Conservation (phyloP, 1,140 invertebrate genomes). For the Dufourea novaeangliae region DNA sequence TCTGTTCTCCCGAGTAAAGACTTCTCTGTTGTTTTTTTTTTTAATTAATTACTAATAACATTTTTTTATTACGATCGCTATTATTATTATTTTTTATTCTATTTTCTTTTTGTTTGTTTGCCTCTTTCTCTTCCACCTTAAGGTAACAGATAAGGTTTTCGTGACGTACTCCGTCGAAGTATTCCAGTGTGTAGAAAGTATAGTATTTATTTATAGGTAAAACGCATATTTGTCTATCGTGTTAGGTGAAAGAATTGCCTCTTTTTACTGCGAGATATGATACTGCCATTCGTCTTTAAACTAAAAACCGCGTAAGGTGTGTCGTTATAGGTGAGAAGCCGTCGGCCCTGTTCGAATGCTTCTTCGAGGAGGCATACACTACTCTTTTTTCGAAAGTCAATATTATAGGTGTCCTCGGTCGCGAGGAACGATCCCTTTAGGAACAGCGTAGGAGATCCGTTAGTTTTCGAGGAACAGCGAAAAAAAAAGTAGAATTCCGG, state of each 20-base stretch:
- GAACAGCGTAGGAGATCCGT: slow-evolving; percentile 18
- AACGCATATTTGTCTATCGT: slow-evolving; percentile 48
- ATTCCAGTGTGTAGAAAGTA: slow-evolving; percentile 75
- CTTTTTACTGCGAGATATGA: background rate
- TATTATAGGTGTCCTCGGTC: slow-evolving; percentile 12
- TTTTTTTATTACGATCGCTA: slow-evolving; percentile 29
- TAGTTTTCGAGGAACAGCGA: background rate
- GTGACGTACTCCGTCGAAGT: slow-evolving; percentile 65
- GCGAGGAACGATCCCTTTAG: slow-evolving; percentile 21
- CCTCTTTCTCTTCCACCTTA: slow-evolving; percentile 55
- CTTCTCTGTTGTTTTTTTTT: slow-evolving; percentile 8
- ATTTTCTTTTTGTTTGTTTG: slow-evolving; percentile 58
- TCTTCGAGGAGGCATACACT: background rate
- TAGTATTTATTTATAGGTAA: slow-evolving; percentile 77
- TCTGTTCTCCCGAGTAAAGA: slow-evolving; percentile 43
- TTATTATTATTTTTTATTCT: slow-evolving; percentile 16
- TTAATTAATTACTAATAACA: slow-evolving; percentile 11
- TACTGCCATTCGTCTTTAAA: slow-evolving; percentile 28
- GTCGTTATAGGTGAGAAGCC: background rate
- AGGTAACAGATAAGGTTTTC: slow-evolving; percentile 45
- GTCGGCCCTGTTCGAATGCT: slow-evolving; percentile 4
- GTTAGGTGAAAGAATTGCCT: slow-evolving; percentile 7
- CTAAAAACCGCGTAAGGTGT: background rate
- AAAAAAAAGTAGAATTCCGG: background rate
- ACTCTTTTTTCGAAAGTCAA: slow-evolving; percentile 50